Evolutionary conservation across 92 coral and sea anemone genomes (phyloP), one percentile per base, ranked within the genome.

Genomic region (Palythoa grandis): DNA sequence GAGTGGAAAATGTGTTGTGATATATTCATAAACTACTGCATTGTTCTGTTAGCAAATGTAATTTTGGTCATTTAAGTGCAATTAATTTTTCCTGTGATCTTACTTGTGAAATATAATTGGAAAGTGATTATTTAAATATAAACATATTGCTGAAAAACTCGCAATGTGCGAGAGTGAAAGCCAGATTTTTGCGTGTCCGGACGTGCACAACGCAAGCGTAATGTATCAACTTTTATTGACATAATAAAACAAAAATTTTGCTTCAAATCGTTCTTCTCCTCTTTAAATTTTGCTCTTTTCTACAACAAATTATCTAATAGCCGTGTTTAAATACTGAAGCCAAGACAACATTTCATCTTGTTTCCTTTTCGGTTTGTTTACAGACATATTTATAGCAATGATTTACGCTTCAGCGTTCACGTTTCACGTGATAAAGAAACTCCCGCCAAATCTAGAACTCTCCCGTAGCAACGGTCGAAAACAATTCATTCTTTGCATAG

Each of bases 371-470:
- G 85, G 61, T 66, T 80, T 80, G 85, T 80, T 66, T 80, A 80
- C 74, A 47, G 48, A 14, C 22, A 12, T 80, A 80, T 80, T 80
- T 65, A 80, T 80, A 66, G 74, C 85, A 22, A 29, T 80, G 85
- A 80, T 12, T 66, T 56, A 79, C 52, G 39, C 20, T 52, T 43
- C 38, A 10, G 85, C 25, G 35, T 80, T 24, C 1, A 16, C 14
- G 17, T 37, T 52, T 3, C 79, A 74, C 78, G 79, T 71, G 87
- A 50, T 53, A 83, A 70, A 70, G 14, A 87, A 82, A 87, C 95
- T 94, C 98, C 95, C 98, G 98, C 98, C 98, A 94, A 90, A 87
- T 85, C 75, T 16, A 89, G 84, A 50, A 83, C 89, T 92, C 87
- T 63, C 98, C 87, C 87, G 77, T 88, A 72, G 95, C 95, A 92